phyloP scores from a whole-genome alignment of 2,113 vertebrate genomes.

The Stictonetta naevosa region DNA sequence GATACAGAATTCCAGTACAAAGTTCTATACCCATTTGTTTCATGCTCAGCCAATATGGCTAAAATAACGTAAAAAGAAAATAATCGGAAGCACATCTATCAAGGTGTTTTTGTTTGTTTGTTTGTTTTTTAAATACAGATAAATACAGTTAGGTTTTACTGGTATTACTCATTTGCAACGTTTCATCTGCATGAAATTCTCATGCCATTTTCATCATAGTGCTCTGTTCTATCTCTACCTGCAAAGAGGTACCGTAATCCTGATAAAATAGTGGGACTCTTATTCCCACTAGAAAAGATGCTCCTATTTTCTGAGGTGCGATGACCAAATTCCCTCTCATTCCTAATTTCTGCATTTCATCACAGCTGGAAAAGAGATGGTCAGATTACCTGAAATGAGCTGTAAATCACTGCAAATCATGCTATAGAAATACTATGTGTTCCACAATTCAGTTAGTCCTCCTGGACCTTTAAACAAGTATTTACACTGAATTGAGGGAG shows the following conservation, averaged over 20 bases:
- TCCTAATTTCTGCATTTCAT: slow-evolving; percentile 29
- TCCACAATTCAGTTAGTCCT: slow-evolving; percentile 72
- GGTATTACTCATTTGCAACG: neutral
- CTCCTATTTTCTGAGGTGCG: neutral
- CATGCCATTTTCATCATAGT: neutral
- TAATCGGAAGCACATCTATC: neutral
- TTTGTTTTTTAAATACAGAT: neutral
- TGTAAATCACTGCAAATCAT: slow-evolving; percentile 63
- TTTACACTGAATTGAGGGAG: slow-evolving; percentile 64
- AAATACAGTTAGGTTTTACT: neutral
- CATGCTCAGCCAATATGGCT: neutral
- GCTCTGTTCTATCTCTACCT: neutral
- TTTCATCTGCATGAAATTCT: neutral
- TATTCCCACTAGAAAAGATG: neutral
- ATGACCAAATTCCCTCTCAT: neutral
- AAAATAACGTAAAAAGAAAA: neutral
- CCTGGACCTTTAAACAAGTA: slow-evolving; percentile 47
- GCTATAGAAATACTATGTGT: slow-evolving; percentile 66
- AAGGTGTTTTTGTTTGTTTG: neutral
- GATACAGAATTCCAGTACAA: neutral
- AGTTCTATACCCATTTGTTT: neutral
- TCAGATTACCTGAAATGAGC: slow-evolving; percentile 56
- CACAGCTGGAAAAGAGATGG: slow-evolving; percentile 15
- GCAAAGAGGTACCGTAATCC: neutral
- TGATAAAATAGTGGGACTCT: neutral